Percentiles rank a stretch among this genome's conserved stretches.
Evolutionary conservation across 2,888 invertebrate species (phyloP).

Genomic region (Reticulitermes lucifugus): DNA sequence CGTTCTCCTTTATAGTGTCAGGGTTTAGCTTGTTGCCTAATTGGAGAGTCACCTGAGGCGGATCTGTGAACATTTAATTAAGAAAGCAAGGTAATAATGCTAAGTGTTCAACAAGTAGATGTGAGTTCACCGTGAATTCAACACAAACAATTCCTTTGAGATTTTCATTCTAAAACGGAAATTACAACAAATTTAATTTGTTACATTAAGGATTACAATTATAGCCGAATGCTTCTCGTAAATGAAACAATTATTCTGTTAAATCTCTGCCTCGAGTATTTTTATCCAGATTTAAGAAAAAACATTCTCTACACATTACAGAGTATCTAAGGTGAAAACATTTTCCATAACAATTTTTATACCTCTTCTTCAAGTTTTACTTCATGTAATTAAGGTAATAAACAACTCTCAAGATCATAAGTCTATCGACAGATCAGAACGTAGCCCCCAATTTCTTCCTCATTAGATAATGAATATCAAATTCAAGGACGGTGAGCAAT

Average conservation of each 20-base stretch:
- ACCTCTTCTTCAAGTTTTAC: too few species aligned
- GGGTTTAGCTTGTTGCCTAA: slow-evolving; percentile 81
- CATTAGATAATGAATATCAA: not conserved
- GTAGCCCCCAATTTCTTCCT: not conserved
- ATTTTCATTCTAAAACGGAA: too few species aligned
- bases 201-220: not conserved
- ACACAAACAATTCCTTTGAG: not conserved
- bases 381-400: too few species aligned
- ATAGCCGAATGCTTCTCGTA: too few species aligned
- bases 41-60: slow-evolving; percentile 77
- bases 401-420: not conserved
- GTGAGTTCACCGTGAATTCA: not conserved
- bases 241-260: too few species aligned
- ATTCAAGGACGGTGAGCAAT: not conserved
- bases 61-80: slow-evolving; percentile 68
- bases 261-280: too few species aligned
- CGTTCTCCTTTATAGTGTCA: slow-evolving; percentile 82
- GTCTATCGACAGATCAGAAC: not conserved
- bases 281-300: too few species aligned
- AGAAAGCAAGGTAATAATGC: not conserved
- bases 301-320: too few species aligned
- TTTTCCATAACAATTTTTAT: too few species aligned
- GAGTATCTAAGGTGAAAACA: too few species aligned
- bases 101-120: slow-evolving; percentile 8
- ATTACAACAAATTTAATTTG: not conserved